phyloP scores from a whole-genome alignment of 1,140 invertebrate species.

The Trypoxylus dichotomus region DNA sequence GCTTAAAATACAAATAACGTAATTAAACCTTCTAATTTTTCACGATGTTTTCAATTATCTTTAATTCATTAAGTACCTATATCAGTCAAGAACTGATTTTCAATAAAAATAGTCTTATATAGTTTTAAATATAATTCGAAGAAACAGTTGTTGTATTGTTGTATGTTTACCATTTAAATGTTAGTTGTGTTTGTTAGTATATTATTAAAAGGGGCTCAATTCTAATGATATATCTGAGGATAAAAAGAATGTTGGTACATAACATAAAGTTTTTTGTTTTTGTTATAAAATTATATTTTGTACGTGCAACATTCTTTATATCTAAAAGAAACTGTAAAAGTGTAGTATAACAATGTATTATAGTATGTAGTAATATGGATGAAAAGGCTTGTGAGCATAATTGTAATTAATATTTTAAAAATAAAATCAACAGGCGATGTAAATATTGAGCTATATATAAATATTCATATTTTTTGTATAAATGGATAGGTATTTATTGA shows the following conservation, averaged over 20 bases:
- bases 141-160: constrained; percentile 27
- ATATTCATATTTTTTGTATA: constrained; percentile 37
- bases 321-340: constrained; percentile 12
- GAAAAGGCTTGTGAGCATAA: constrained; percentile 44
- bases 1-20: neutral
- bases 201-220: constrained; percentile 28
- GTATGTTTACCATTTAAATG: constrained; percentile 29
- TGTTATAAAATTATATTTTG: constrained; percentile 12
- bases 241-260: neutral
- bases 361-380: constrained; percentile 33
- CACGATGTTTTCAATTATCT: neutral
- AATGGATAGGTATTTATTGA: constrained; percentile 38
- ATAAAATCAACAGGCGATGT: constrained; percentile 36
- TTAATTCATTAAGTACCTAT: neutral
- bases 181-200: constrained; percentile 20
- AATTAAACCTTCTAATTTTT: neutral
- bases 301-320: constrained; percentile 4
- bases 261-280: neutral
- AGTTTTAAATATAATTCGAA: constrained; percentile 20
- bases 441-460: constrained; percentile 34
- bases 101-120: neutral
- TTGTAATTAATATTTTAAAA: constrained; percentile 36
- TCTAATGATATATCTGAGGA: constrained; percentile 8
- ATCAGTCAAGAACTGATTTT: neutral
- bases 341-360: constrained; percentile 28